Conservation (phyloP, 2,113 vertebrate genomes). For the Archocentrus centrarchus region DNA sequence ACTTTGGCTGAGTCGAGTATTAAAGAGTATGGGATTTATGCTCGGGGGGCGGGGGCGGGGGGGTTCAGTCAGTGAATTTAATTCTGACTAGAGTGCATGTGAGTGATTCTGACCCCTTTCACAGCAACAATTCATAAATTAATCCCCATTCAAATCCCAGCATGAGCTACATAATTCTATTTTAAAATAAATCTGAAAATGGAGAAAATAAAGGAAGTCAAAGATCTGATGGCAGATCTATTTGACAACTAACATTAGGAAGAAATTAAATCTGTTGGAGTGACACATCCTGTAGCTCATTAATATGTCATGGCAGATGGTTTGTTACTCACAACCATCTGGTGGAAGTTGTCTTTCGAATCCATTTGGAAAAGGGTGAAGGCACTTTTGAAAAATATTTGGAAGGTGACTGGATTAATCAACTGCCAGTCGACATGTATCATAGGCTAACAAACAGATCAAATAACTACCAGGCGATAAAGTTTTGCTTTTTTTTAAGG, state of each 20-base stretch:
- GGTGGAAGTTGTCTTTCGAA: not conserved
- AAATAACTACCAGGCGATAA: not conserved
- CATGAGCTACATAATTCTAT: not conserved
- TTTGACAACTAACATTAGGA: not conserved
- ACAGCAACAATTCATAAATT: not conserved
- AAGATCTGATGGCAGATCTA: not conserved
- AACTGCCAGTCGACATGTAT: too few relatives aligned
- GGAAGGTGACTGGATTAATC: too few relatives aligned
- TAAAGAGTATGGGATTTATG: not conserved
- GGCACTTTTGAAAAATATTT: too few relatives aligned
- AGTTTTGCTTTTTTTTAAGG: too few relatives aligned
- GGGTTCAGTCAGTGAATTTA: not conserved
- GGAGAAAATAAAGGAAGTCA: fast-evolving
- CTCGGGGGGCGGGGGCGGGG: not conserved
- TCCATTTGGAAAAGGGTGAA: not conserved
- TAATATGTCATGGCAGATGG: not conserved
- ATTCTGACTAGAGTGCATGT: not conserved
- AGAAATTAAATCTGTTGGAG: not conserved
- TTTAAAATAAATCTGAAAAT: not conserved
- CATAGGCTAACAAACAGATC: not conserved
- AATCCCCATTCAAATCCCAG: not conserved
- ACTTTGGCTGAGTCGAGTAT: not conserved
- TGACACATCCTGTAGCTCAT: not conserved
- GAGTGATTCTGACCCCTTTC: not conserved
- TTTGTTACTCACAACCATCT: not conserved